Percentiles rank a stretch among this genome's conserved stretches.
Conservation (phyloP, 2,888 invertebrate genomes). For the Zonitis immaculata region DNA sequence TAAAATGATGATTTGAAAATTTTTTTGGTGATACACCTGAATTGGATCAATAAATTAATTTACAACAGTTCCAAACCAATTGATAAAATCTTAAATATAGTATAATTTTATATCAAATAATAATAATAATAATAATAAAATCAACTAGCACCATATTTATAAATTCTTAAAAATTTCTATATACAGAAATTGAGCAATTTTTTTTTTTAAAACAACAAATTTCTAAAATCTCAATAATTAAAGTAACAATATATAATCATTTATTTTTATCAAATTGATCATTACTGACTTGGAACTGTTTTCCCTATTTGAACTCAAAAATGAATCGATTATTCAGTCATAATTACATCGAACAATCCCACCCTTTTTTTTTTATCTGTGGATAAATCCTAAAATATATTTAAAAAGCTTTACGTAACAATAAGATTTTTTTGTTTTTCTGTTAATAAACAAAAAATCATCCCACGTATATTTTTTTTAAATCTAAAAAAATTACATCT, state of each 20-base stretch:
- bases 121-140: constrained; percentile 5
- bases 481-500: no score
- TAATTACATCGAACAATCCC: constrained; percentile 32
- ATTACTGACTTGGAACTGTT: constrained; percentile 19
- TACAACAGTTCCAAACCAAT: constrained; percentile 14
- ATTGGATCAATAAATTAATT: constrained; percentile 1
- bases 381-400: no score
- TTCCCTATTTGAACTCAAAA: constrained; percentile 11
- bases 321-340: constrained; percentile 34
- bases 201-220: background rate
- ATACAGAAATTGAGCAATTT: background rate
- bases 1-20: constrained; percentile 7
- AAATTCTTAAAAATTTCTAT: background rate
- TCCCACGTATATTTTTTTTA: no score
- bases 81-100: no score
- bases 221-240: background rate
- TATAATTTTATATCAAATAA: no score
- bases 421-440: no score
- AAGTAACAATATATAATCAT: background rate
- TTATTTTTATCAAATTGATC: no score
- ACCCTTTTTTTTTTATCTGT: no score
- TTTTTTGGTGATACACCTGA: constrained; percentile 28
- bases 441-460: no score
- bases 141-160: constrained; percentile 4
- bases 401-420: no score